These are phyloP conservation scores for Laticauda colubrina DNA, from an alignment of 2,113 vertebrate species.

Conservation along the genomic window DNA sequence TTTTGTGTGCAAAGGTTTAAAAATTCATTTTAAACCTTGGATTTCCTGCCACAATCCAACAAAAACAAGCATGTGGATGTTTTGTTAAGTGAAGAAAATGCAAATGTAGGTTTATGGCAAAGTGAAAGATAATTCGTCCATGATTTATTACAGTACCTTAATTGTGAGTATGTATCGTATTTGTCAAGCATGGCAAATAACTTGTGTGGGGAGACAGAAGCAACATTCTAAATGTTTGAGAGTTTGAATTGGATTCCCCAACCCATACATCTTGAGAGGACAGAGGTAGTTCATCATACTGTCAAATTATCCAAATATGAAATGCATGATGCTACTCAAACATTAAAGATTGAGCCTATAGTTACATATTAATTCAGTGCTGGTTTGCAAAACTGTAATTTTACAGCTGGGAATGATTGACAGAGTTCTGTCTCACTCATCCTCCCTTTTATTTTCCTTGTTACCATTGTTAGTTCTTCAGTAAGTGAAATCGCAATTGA, in stretches of 20 bases:
- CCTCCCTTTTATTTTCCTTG: background rate
- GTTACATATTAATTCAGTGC: background rate
- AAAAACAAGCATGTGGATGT: background rate
- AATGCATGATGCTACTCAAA: background rate
- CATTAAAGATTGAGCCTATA: background rate
- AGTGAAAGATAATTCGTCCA: slow-evolving; percentile 26
- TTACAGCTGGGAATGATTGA: background rate
- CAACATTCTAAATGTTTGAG: slow-evolving; percentile 24
- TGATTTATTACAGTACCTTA: slow-evolving; percentile 32
- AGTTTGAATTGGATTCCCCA: slow-evolving; percentile 1
- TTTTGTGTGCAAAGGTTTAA: slow-evolving; percentile 13
- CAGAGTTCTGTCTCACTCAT: background rate
- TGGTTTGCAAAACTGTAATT: background rate
- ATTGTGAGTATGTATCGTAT: slow-evolving; percentile 11
- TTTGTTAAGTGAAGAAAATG: slow-evolving; percentile 30
- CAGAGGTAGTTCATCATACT: background rate
- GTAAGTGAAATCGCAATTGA: background rate
- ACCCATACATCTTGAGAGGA: background rate
- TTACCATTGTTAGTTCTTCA: background rate
- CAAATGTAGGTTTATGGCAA: background rate
- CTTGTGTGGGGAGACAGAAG: background rate
- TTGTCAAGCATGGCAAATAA: slow-evolving; percentile 42
- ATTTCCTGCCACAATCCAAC: slow-evolving; percentile 9
- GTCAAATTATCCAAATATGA: background rate
- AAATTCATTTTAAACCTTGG: slow-evolving; percentile 14